Evolutionary conservation across 2,113 vertebrate species (phyloP).

Genomic region (Campylomormyrus tamandua): DNA sequence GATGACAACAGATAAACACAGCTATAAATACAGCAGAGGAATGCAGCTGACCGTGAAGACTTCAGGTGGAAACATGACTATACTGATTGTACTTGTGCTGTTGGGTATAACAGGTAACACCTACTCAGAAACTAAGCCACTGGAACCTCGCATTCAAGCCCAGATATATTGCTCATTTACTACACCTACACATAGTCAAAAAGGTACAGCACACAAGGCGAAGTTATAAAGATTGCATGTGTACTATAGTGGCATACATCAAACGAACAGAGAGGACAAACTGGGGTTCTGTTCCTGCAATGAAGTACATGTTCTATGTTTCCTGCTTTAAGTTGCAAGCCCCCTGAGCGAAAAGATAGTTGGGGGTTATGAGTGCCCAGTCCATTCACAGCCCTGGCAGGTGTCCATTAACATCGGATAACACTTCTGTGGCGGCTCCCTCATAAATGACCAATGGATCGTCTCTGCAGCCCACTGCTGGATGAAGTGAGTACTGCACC

Average conservation of each 20-base stretch:
- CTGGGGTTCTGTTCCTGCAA: neutral
- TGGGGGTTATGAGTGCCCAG: constrained; percentile 48
- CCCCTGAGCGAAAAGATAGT: constrained; percentile 54
- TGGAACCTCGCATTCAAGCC: neutral
- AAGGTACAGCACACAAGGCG: neutral
- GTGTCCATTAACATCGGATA: constrained; percentile 56
- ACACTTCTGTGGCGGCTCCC: constrained; percentile 56
- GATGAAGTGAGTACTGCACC: constrained; percentile 46
- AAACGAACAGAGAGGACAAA: neutral
- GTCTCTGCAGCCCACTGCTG: constrained; percentile 64
- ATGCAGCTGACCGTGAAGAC: constrained; percentile 25
- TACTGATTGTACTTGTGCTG: constrained; percentile 45
- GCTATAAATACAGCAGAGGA: constrained; percentile 47
- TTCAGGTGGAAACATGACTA: constrained; percentile 43
- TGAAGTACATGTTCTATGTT: neutral
- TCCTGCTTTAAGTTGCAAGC: constrained; percentile 43
- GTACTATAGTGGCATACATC: neutral
- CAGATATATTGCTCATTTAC: neutral
- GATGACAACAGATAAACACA: constrained; percentile 23
- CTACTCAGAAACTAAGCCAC: neutral
- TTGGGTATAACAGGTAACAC: constrained; percentile 55
- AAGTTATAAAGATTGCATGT: neutral
- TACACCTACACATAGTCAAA: neutral
- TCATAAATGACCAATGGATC: constrained; percentile 59
- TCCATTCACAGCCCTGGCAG: constrained; percentile 51